phyloP scores from a whole-genome alignment of 1,140 invertebrate species.

The Nasonia longicornis region DNA sequence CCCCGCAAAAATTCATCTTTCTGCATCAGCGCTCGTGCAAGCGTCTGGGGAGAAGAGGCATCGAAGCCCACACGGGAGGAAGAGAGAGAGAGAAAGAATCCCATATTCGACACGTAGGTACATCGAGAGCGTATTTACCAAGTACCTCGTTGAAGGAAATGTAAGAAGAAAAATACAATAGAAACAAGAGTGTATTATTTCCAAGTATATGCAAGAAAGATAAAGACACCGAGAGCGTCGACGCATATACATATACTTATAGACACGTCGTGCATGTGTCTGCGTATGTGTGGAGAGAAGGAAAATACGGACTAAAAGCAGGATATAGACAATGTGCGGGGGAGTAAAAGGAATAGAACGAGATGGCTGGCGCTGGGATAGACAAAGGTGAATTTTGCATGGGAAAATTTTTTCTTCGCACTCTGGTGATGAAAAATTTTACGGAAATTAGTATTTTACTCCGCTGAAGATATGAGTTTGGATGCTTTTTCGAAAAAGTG shows the following conservation, averaged over 20 bases:
- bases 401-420: not conserved
- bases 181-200: conserved; percentile 16
- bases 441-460: too few species aligned
- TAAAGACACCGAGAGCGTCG: not conserved
- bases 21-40: conserved; percentile 11
- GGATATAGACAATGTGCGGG: not conserved
- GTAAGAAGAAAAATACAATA: conserved; percentile 28
- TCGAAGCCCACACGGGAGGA: not conserved
- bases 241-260: not conserved
- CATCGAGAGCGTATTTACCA: conserved; percentile 27
- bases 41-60: conserved; percentile 18
- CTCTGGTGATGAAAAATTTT: not conserved
- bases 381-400: not conserved
- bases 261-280: not conserved
- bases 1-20: conserved; percentile 29
- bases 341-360: not conserved
- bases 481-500: too few species aligned
- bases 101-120: conserved; percentile 20
- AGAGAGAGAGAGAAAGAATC: not conserved
- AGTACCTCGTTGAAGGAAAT: conserved; percentile 30
- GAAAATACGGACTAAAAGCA: conserved; percentile 15
- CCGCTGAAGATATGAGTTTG: too few species aligned
- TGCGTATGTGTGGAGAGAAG: not conserved
- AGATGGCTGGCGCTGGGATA: not conserved
- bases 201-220: conserved; percentile 17